Base-by-base conservation (phyloP, 1,140 invertebrate species). In the Polyergus mexicanus region DNA sequence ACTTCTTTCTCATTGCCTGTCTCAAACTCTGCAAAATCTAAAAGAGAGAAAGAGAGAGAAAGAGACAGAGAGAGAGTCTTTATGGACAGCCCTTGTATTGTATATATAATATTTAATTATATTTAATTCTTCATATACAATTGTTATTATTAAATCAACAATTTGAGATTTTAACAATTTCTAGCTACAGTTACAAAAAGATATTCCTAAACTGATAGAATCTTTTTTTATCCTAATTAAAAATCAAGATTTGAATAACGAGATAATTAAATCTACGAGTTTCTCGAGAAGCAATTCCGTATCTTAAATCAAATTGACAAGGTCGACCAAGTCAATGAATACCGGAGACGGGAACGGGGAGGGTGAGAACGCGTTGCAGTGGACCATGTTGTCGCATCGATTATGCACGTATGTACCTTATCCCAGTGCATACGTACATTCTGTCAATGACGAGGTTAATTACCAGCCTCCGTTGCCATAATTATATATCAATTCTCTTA, bases 311-410 rank as follows among this genome's bases (percentile, higher is more conserved):
- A 44, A 87, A 63, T 86, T 84, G 85, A 88, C 90, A 91, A 90
- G 89, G 88, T 87, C 89, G 88, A 72, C 71, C 56, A 60, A 80
- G 62, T 80, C 62, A 51, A 69, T 69, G 65, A 80, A 80, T 69
- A 32, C n/a, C 44, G 41, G 13, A 16, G 25, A 58, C 25, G 62
- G 41, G n/a, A 3, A 51, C 22, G 16, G 16, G 22, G 83, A 84
- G 72, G 47, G 72, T 38, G 47, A 44, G 16, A 77, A 84, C 51
- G 54, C 54, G 77, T 63, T 74, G 85, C 88, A 88, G 74, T 80
- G 90, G 88, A 81, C 77, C 91, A 89, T 92, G 89, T 91, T 88
- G 90, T 86, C 87, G 93, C 90, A 93, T 93, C 92, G 93, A 93
- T 93, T 93, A 92, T 89, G 88, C 76, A 84, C 88, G 88, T 88